Base-by-base conservation (phyloP, 30 jellyfish, hydroid and myxozoan genomes). In the Morbakka virulenta region DNA sequence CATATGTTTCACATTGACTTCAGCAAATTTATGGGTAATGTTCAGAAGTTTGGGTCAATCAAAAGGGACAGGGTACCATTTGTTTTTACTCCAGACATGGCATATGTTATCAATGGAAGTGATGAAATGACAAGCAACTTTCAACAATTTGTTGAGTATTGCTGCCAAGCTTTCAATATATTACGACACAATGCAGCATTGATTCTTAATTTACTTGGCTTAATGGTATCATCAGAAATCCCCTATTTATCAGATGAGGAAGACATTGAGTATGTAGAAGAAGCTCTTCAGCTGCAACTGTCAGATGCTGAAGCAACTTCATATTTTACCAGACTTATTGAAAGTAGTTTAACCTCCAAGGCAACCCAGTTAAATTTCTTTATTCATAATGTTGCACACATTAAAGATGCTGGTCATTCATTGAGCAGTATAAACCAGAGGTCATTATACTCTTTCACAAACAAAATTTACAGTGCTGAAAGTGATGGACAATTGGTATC, bases 11-110 rank as follows among this genome's bases (percentile, higher is more conserved):
- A 93, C 35, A 93, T 93, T 33, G 99, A 93, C 61, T 93, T 93
- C 82, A 85, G 94, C 28, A 93, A 93, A 61, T 86, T 85, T 63
- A 83, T 93, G 90, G 99, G 99, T 2, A 87, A 86, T 32, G 85
- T 74, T 28, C 99, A 93, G 84, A 93, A 80, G 31, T 93, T 93
- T 75, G 96, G 96, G 32, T 71, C 80, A 52, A 85, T 93, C 26
- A 72, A 81, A 0, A 78, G 99, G 24, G 99, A 93, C 77, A 81
- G 99, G 23, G 99, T 87, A 34, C 97, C 99, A 14, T 93, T 93
- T 64, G 99, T 93, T n/a, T 69, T 93, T 50, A 93, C 99, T 17
- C 99, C 99, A 23, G 99, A 93, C 67, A 93, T 93, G 99, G 96
- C 96, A 25, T 86, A 35, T 74, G 99, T 93, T 27, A 93, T 93